Evolutionary conservation across 1,140 invertebrate species (phyloP).

Genomic region (Pristionchus pacificus): DNA sequence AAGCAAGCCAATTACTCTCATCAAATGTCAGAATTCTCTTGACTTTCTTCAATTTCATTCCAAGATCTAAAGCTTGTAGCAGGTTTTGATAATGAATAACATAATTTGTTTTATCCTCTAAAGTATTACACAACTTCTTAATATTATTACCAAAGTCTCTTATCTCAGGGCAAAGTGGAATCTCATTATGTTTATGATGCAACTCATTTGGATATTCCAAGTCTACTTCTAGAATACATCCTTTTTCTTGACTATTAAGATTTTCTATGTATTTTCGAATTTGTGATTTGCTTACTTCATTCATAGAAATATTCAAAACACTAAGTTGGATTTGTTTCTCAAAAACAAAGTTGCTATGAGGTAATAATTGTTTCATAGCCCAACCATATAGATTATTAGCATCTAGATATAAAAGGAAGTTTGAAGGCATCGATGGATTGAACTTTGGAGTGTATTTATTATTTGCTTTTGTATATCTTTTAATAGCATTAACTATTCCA

Average conservation of each 20-base stretch:
- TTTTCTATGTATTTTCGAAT: conserved; percentile 27
- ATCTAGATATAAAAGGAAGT: conserved; percentile 44
- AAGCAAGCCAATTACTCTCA: conserved; percentile 61
- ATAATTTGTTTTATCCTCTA: conserved; percentile 58
- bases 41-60: conserved; percentile 61
- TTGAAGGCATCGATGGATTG: conserved; percentile 28
- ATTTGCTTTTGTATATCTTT: conserved; percentile 45
- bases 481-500: conserved; percentile 39
- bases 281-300: too few relatives aligned
- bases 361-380: conserved; percentile 28
- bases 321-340: too few relatives aligned
- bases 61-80: conserved; percentile 60
- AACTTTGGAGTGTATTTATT: conserved; percentile 42
- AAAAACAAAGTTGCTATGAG: conserved; percentile 31
- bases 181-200: conserved; percentile 55
- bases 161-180: conserved; percentile 58
- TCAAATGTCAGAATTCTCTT: conserved; percentile 61
- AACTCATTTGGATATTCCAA: conserved; percentile 42
- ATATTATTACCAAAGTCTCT: conserved; percentile 3
- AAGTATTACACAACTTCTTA: conserved; percentile 47
- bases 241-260: conserved; percentile 21
- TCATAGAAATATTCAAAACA: too few relatives aligned
- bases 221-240: conserved; percentile 45
- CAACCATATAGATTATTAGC: conserved; percentile 44
- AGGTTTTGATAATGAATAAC: conserved; percentile 62